Conservation (phyloP, 2,888 invertebrate species). For the Dryocosmus kuriphilus region DNA sequence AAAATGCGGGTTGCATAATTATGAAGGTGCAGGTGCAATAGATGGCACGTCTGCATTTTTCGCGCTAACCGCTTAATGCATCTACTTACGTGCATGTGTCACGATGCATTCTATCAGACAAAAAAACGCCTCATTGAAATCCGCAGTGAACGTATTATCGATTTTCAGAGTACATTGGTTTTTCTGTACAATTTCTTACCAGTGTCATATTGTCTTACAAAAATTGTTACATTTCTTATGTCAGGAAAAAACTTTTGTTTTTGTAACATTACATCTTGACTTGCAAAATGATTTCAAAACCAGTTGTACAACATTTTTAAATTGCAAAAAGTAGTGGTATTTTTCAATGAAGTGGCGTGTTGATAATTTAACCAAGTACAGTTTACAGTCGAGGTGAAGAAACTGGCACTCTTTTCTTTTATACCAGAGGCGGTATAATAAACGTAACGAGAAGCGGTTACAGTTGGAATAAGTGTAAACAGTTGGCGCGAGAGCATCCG, state of each 20-base stretch:
- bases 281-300: background rate
- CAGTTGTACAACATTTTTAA: background rate
- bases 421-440: background rate
- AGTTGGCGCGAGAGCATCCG: constrained; percentile 6
- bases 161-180: no score
- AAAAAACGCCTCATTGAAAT: background rate
- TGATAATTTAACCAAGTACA: background rate
- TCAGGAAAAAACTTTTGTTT: no score
- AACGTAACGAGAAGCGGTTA: background rate
- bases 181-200: no score
- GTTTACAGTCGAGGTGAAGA: background rate
- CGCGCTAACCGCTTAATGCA: constrained; percentile 32
- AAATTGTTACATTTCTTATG: no score
- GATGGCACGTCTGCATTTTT: constrained; percentile 40
- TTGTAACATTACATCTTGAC: no score
- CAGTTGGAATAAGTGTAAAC: background rate
- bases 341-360: background rate
- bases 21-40: constrained; percentile 38
- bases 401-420: background rate
- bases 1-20: constrained; percentile 39
- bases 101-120: constrained; percentile 9
- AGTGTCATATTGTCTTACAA: no score
- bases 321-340: background rate
- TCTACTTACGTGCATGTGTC: constrained; percentile 33
- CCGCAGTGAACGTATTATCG: background rate